Evolutionary conservation across 2,888 invertebrate genomes (phyloP), one percentile per base, ranked within the genome.

Genomic region (Helobdella robusta): DNA sequence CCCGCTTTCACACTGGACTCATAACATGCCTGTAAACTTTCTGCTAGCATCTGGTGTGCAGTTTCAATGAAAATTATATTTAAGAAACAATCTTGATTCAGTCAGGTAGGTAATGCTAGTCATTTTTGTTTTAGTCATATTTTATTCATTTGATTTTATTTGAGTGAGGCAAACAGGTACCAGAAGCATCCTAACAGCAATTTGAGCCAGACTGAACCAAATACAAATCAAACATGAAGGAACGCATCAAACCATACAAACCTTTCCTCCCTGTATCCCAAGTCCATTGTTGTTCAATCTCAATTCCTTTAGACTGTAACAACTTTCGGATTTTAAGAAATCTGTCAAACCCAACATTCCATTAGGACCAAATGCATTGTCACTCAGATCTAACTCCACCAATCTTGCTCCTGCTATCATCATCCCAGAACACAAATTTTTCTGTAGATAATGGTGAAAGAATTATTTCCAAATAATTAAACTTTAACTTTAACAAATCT

Each of bases 211-310:
- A n/a, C n/a, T n/a, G n/a, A n/a, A n/a, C n/a, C n/a, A n/a, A n/a
- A n/a, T n/a, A n/a, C n/a, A n/a, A n/a, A n/a, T n/a, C n/a, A n/a
- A n/a, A n/a, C n/a, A n/a, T n/a, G n/a, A n/a, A n/a, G n/a, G n/a
- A n/a, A n/a, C n/a, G n/a, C n/a, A n/a, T n/a, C n/a, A n/a, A n/a
- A n/a, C n/a, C n/a, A n/a, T n/a, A n/a, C n/a, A n/a, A n/a, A 84
- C 83, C 76, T 82, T 85, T 2, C 90, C 94, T 8, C 95, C 97
- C 0, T 86, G 85, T 64, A 89, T 89, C 4, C 97, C 97, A 8
- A 97, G 82, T 0, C 97, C 97, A 76, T 93, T 94, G 80, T 98
- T 98, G 78, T 95, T 93, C 0, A 98, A 81, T 46, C 87, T 84
- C 0, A 98, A 81, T 74, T 87, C 87, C 81, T 88, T 84, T 30